Base-by-base conservation (phyloP, 30 jellyfish, hydroid and myxozoan species). In the Catostylus mosaicus region DNA sequence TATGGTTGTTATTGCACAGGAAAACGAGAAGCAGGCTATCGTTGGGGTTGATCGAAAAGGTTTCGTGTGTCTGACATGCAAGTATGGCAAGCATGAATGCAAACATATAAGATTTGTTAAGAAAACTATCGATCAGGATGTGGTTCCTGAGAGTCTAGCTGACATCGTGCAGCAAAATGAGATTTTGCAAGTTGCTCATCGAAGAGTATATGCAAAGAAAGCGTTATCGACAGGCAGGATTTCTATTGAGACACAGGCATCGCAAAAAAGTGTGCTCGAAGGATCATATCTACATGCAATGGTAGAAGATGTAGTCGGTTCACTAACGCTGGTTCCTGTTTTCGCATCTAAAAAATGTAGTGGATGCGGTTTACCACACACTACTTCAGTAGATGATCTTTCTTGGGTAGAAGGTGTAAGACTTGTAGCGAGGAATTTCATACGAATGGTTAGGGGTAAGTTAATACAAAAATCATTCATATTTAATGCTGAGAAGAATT, bases 21-120 rank as follows among this genome's bases (percentile, higher is more conserved):
- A n/a, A n/a, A n/a, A n/a, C n/a, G n/a, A n/a, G n/a, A n/a, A n/a
- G n/a, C n/a, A n/a, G n/a, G 54, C 81, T 0, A 66, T 68, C 5
- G 23, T 68, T 30, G 81, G 81, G 30, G 65, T 68, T 4, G 81
- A 68, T 30, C 62, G 64, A 4, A 68, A 68, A 68, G 81, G 81
- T 4, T 68, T 68, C 34, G 63, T 36, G 5, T 68, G 81, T 27
- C 33, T 11, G 5, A 11, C 67, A 16, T 68, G 81, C 22, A 0
- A 32, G 22, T 38, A 30, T 37, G 81, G 81, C 31, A 33, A 27
- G 35, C 81, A 68, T 32, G 6, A 67, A 3, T 68, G 81, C 64
- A 20, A 23, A 3, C 81, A 68, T 23, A 29, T 68, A 29, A 30
- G 22, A 7, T n/a, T 26, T 8, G 23, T 65, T 6, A 65, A 26